These are phyloP conservation scores for Crematogaster levior DNA, from an alignment of 2,888 invertebrate species.

Conservation along the genomic window DNA sequence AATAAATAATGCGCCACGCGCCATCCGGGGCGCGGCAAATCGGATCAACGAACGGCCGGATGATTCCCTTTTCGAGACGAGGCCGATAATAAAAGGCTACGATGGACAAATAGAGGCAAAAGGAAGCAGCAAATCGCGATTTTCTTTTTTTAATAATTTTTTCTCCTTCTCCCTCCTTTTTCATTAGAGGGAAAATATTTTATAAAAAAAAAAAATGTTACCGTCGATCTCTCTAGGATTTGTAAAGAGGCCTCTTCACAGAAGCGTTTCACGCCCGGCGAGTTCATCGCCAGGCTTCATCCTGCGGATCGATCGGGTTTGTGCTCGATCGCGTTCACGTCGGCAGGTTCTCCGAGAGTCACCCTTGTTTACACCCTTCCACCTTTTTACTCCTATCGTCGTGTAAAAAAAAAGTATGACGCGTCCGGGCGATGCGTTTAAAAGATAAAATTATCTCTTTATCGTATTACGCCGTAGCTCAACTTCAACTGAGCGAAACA, in stretches of 20 bases:
- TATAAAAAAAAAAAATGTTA: constrained; percentile 47
- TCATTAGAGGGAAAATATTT: constrained; percentile 49
- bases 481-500: constrained; percentile 14
- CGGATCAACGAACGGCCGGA: constrained; percentile 49
- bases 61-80: constrained; percentile 48
- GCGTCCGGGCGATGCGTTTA: constrained; percentile 33
- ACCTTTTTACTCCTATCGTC: constrained; percentile 38
- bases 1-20: constrained; percentile 58
- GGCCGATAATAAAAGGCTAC: constrained; percentile 52
- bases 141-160: constrained; percentile 6
- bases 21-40: constrained; percentile 50
- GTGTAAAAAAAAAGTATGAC: constrained; percentile 39
- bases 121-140: constrained; percentile 17
- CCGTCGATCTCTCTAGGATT: constrained; percentile 23
- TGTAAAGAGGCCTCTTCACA: constrained; percentile 45
- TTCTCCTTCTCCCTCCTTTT: constrained; percentile 12
- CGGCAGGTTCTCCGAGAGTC: constrained; percentile 52
- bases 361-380: constrained; percentile 37
- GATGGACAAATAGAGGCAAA: constrained; percentile 32
- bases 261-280: constrained; percentile 62
- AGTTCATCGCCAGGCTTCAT: constrained; percentile 59
- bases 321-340: constrained; percentile 64
- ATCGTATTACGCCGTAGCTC: constrained; percentile 30
- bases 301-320: constrained; percentile 66
- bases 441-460: constrained; percentile 45